Conservation (phyloP, 2,797 vertebrate genomes). For the Ispidina picta region DNA sequence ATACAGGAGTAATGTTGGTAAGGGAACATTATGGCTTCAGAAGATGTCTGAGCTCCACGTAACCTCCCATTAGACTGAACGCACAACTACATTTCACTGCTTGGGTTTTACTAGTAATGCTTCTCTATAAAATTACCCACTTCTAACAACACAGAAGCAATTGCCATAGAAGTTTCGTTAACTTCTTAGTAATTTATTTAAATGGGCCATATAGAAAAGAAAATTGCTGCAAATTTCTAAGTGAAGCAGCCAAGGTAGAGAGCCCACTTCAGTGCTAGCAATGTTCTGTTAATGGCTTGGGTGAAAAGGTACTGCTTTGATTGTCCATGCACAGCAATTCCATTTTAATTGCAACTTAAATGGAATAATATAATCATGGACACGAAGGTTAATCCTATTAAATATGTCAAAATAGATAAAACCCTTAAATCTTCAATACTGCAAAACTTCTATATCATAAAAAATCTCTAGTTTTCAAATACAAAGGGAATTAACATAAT, state of each 20-base stretch:
- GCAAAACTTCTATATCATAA: neutral
- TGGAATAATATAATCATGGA: neutral
- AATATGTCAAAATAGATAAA: neutral
- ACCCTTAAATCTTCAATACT: neutral
- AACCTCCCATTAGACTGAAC: neutral
- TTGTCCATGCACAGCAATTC: neutral
- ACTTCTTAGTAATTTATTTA: constrained; percentile 25
- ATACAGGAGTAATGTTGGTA: neutral
- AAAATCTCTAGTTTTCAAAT: neutral
- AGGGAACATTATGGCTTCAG: neutral
- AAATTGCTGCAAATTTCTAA: constrained; percentile 13
- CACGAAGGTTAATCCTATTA: neutral
- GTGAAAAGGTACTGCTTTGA: neutral
- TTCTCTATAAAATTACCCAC: neutral
- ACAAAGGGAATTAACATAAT: neutral
- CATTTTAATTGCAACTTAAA: neutral
- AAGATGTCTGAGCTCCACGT: neutral
- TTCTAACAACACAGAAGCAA: neutral
- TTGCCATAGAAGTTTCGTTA: constrained; percentile 6
- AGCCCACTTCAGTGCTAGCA: neutral
- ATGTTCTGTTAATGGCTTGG: neutral
- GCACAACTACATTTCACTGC: neutral
- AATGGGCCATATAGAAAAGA: neutral
- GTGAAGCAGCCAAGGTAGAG: neutral
- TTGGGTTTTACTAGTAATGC: neutral